These are phyloP conservation scores for Hydrotaea cyrtoneurina DNA, from an alignment of 2,888 invertebrate species.

Conservation along the genomic window DNA sequence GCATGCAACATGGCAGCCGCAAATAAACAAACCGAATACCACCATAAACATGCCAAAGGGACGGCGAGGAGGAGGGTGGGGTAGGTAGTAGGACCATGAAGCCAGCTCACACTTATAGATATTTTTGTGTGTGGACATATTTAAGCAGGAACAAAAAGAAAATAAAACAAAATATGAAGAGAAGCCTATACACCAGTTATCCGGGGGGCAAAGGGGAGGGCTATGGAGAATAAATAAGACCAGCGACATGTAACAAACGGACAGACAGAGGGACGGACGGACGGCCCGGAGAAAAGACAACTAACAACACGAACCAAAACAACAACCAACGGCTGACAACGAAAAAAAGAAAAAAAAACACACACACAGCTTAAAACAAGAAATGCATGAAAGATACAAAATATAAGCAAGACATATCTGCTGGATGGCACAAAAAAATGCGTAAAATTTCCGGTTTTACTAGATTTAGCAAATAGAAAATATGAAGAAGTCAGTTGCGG, in stretches of 20 bases:
- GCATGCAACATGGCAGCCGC: slow-evolving; percentile 19
- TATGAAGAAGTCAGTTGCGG: slow-evolving; percentile 48
- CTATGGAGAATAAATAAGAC: slow-evolving; percentile 43
- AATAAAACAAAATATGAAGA: neutral
- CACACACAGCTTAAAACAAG: slow-evolving; percentile 37
- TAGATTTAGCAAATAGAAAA: slow-evolving; percentile 65
- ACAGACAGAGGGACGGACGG: neutral
- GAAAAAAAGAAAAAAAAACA: neutral
- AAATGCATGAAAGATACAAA: slow-evolving; percentile 29
- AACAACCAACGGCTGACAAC: neutral
- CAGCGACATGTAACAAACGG: slow-evolving; percentile 27
- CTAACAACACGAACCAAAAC: slow-evolving; percentile 39
- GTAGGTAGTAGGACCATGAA: neutral
- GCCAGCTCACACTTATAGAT: slow-evolving; percentile 15
- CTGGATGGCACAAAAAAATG: slow-evolving; percentile 43
- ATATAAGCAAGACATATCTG: slow-evolving; percentile 19
- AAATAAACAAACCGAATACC: slow-evolving; percentile 3
- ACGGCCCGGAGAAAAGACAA: neutral
- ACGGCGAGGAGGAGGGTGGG: too few species aligned
- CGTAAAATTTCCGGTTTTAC: slow-evolving; percentile 65
- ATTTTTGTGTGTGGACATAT: slow-evolving; percentile 21
- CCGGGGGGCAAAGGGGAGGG: too few species aligned
- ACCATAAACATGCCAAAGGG: slow-evolving; percentile 23
- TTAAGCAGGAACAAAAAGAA: slow-evolving; percentile 44
- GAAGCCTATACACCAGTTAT: slow-evolving; percentile 6